Evolutionary conservation across 2,797 vertebrate species (phyloP).

Genomic region (Sebastes taczanowskii): DNA sequence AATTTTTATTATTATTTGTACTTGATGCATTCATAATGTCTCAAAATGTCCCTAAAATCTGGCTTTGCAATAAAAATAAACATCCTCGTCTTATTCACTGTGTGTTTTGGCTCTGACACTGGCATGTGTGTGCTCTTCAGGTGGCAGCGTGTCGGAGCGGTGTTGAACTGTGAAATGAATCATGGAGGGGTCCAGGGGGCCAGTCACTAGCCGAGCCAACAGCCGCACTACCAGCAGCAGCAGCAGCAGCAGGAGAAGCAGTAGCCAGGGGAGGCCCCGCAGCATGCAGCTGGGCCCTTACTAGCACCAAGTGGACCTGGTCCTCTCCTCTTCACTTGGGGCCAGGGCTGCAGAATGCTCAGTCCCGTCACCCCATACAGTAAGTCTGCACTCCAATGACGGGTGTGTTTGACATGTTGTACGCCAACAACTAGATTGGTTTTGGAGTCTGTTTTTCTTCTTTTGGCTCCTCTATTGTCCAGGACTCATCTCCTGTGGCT

Average conservation of each 20-base stretch:
- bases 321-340: conserved; percentile 66
- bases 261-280: conserved; percentile 33
- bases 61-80: neutral
- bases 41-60: neutral
- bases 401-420: neutral
- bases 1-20: neutral
- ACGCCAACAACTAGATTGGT: neutral
- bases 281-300: conserved; percentile 67
- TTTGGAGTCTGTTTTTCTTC: conserved; percentile 33
- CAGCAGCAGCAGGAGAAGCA: conserved; percentile 45
- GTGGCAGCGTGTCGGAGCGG: conserved; percentile 45
- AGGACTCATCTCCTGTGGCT: conserved; percentile 51
- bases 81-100: neutral
- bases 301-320: conserved; percentile 68
- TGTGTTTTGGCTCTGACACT: conserved; percentile 18
- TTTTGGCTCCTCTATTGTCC: conserved; percentile 53
- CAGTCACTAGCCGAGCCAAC: conserved; percentile 57
- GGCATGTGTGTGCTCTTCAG: conserved; percentile 47
- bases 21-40: neutral
- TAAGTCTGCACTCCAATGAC: conserved; percentile 48
- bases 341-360: conserved; percentile 81
- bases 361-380: conserved; percentile 81
- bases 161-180: conserved; percentile 66
- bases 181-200: conserved; percentile 63
- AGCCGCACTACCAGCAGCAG: conserved; percentile 23